These are phyloP conservation scores for Tanypteryx hageni DNA, from an alignment of 2,888 invertebrate species.

Conservation along the genomic window DNA sequence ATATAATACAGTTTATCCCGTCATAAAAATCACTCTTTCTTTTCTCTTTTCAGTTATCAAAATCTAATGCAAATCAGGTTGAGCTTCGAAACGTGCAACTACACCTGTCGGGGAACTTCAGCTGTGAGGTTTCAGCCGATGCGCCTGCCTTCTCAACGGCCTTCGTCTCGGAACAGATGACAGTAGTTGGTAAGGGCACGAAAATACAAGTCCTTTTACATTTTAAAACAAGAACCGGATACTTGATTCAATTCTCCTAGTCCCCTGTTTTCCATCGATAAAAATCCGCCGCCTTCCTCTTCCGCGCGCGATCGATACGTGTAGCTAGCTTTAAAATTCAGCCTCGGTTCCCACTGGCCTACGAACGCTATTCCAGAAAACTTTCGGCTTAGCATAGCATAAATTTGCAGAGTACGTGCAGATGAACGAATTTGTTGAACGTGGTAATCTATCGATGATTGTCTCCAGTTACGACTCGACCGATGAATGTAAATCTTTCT, in stretches of 20 bases:
- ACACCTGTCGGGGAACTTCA: constrained; percentile 70
- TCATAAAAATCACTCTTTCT: not conserved
- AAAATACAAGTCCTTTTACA: too few species aligned
- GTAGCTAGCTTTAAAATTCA: too few species aligned
- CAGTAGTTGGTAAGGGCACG: constrained; percentile 66
- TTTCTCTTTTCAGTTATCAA: constrained; percentile 66
- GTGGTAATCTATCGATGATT: too few species aligned
- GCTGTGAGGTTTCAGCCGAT: constrained; percentile 72
- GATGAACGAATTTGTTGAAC: too few species aligned
- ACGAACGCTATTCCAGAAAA: too few species aligned
- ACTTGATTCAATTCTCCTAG: constrained; percentile 34
- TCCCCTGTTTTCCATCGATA: constrained; percentile 15
- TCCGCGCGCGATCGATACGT: too few species aligned
- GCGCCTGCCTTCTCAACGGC: constrained; percentile 71
- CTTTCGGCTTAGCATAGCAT: too few species aligned
- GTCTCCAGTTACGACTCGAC: too few species aligned
- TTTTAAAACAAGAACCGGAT: not conserved
- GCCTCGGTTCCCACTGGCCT: too few species aligned
- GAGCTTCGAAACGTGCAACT: constrained; percentile 69
- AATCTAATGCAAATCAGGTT: constrained; percentile 71
- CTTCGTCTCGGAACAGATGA: constrained; percentile 68
- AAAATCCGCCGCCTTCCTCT: not conserved
- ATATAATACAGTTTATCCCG: too few species aligned
- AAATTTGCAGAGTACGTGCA: too few species aligned
- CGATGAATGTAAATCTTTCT: too few species aligned